Evolutionary conservation across 2,888 invertebrate species (phyloP), one percentile per base, ranked within the genome.

Genomic region (Stenolophus ochropezus): DNA sequence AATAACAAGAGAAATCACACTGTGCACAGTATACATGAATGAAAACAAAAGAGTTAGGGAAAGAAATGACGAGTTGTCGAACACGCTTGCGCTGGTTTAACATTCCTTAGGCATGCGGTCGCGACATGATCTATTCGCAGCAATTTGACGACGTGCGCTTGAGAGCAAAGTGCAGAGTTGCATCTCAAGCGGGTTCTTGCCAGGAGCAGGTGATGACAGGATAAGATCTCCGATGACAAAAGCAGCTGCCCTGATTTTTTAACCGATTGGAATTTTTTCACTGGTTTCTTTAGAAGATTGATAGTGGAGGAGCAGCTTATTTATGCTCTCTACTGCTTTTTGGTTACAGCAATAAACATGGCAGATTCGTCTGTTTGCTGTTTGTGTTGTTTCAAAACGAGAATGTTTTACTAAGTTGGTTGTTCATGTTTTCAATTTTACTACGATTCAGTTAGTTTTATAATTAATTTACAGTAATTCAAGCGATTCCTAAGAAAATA

Each of bases 91-190:
- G 6, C 1, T 42, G 47, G 61, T 65, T 78, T 78, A 65, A 78
- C 78, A 78, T 78, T 78, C 78, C 42, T 78, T 6, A 42, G 47
- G 49, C 78, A 78, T 78, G 61, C 65, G 47, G 20, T 14, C 49
- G 23, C 61, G 77, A 78, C 78, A 78, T 65, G 78, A 78, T 78
- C 78, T 78, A 78, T 78, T 78, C 65, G 47, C 65, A 78, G 47
- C 65, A 78, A 78, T 78, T 78, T 78, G 49, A 49, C 42, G 56
- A 58, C 76, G 58, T 76, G 76, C 56, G 6, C 42, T 25, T 25
- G 21, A 33, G 21, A 27, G 18, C 65, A 11, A 61, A 33, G 33
- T 33, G 33, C 27, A 21, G 18, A 69, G 33, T 16, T 69, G 65
- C 65, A 69, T 69, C 33, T 33, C 65, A 61, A 61, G 25, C 6